Evolutionary conservation across 2,797 vertebrate genomes (phyloP).

Genomic region (Lagorchestes hirsutus): DNA sequence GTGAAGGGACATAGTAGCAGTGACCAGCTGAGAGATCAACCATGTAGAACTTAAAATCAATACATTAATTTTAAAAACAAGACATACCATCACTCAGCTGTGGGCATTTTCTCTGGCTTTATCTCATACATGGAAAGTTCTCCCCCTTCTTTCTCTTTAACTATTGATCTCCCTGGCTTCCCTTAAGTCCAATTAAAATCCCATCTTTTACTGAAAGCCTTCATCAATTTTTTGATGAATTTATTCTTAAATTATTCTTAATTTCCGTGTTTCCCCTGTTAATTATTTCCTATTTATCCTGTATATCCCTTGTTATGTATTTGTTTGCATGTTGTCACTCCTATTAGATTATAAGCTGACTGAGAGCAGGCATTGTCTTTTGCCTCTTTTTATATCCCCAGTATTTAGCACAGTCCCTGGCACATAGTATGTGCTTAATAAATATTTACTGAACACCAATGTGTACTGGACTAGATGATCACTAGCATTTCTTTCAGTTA

Average conservation of each 20-base stretch:
- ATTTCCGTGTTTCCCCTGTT: not conserved
- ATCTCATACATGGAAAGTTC: not conserved
- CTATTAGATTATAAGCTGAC: not conserved
- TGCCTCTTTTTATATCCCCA: not conserved
- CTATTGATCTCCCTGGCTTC: not conserved
- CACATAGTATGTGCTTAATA: not conserved
- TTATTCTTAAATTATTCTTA: not conserved
- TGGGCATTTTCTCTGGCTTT: not conserved
- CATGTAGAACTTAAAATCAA: not conserved
- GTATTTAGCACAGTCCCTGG: not conserved
- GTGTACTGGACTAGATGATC: not conserved
- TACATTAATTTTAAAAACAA: not conserved
- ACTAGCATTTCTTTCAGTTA: not conserved
- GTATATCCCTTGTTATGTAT: not conserved
- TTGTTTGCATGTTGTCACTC: not conserved
- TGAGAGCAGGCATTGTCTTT: not conserved
- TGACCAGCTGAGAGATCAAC: slow-evolving; percentile 9
- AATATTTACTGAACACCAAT: not conserved
- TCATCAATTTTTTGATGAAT: too few species aligned
- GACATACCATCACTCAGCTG: not conserved
- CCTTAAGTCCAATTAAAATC: not conserved
- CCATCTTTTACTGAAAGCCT: not conserved
- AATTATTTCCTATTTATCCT: not conserved
- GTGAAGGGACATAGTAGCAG: slow-evolving; percentile 11
- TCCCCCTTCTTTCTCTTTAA: not conserved